These are phyloP conservation scores for Proisotoma minuta DNA, from an alignment of 2,888 invertebrate species.

Conservation along the genomic window DNA sequence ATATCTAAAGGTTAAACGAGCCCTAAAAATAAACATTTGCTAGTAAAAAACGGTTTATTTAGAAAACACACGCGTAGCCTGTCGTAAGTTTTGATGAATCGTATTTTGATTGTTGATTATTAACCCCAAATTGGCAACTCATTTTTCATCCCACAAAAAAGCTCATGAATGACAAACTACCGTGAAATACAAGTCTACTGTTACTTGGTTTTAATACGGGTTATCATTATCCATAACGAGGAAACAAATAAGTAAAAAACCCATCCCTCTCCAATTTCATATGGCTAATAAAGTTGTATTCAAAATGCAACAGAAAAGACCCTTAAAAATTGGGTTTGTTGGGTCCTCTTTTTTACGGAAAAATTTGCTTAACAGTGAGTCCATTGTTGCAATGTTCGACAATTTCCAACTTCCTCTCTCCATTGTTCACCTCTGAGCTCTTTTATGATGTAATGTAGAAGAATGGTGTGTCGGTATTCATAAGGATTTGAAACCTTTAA, in stretches of 20 bases:
- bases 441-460: too few relatives aligned
- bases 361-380: background rate
- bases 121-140: constrained; percentile 26
- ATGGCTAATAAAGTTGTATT: constrained; percentile 2
- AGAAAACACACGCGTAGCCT: constrained; percentile 13
- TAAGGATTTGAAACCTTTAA: too few relatives aligned
- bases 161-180: background rate
- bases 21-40: background rate
- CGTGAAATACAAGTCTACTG: background rate
- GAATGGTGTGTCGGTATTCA: too few relatives aligned
- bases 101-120: constrained; percentile 44
- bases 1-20: background rate
- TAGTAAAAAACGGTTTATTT: background rate
- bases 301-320: background rate
- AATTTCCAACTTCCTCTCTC: background rate
- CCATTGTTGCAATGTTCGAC: background rate
- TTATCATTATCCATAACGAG: background rate
- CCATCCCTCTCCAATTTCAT: background rate
- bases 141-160: background rate
- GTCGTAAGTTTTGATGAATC: constrained; percentile 35
- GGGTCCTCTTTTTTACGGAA: background rate
- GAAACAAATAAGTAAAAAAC: constrained; percentile 1
- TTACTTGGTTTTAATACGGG: background rate
- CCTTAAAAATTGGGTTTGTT: background rate
- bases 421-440: too few relatives aligned